Evolutionary conservation across 1,140 invertebrate species (phyloP).

Genomic region (Drosophila nigrodunni): DNA sequence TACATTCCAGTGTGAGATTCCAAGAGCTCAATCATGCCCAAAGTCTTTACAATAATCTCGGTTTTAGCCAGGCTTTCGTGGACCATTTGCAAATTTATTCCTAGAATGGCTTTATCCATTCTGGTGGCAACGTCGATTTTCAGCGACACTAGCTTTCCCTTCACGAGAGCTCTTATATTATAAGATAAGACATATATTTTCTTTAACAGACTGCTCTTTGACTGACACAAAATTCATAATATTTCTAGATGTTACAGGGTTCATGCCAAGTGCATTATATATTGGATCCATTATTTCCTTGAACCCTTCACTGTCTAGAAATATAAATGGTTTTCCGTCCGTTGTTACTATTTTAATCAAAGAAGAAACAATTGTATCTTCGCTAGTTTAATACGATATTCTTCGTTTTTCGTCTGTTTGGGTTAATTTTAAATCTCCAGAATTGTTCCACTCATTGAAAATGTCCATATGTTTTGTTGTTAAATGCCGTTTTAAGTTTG

Average conservation of each 20-base stretch:
- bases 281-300: slow-evolving; percentile 36
- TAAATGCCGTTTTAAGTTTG: too few relatives aligned
- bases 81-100: slow-evolving; percentile 16
- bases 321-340: slow-evolving; percentile 40
- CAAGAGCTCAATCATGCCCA: slow-evolving; percentile 29
- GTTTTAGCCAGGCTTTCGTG: neutral
- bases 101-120: slow-evolving; percentile 17
- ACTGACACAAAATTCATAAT: too few relatives aligned
- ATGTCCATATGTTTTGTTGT: too few relatives aligned
- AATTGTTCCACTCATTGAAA: too few relatives aligned
- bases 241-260: slow-evolving; percentile 14
- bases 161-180: too few relatives aligned
- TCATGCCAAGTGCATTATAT: slow-evolving; percentile 33
- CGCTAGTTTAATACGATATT: slow-evolving; percentile 29
- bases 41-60: slow-evolving; percentile 31
- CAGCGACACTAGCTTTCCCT: too few relatives aligned
- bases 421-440: too few relatives aligned
- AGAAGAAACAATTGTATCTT: slow-evolving; percentile 39
- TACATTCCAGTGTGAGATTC: slow-evolving; percentile 28
- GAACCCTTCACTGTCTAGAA: slow-evolving; percentile 27
- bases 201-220: too few relatives aligned
- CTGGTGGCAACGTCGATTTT: too few relatives aligned
- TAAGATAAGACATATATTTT: too few relatives aligned
- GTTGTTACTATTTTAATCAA: slow-evolving; percentile 34
- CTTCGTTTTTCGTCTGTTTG: neutral